Base-by-base conservation (phyloP, 2,888 invertebrate genomes). In the Hemithea aestivaria region DNA sequence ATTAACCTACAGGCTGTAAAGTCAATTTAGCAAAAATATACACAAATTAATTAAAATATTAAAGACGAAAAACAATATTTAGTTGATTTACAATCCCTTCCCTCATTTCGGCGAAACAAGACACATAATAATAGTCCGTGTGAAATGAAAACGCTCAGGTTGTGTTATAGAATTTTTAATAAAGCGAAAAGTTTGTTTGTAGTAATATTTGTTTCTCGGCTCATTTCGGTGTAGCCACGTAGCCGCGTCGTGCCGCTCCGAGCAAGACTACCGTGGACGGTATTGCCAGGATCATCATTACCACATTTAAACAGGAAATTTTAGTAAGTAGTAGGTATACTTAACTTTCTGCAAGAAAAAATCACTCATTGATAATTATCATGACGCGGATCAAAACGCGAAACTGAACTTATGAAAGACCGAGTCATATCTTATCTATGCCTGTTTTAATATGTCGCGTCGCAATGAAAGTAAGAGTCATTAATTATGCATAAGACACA, bases 141-240 rank as follows among this genome's bases (percentile, higher is more conserved):
- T 49, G 48, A 45, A 43, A 50, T 48, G 41, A 48, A 45, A 48
- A 45, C 47, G 42, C 37, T 40, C 40, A 45, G 45, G 39, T 47
- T 48, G 47, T 52, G 38, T 45, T 44, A 45, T 51, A 55, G 59
- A 57, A 66, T 70, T 66, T 52, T 69, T 70, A 71, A 71, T 71
- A 71, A 69, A 67, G 60, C 62, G 57, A 61, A 65, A 68, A 68
- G 62, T 70, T 69, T 70, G 68, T 71, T 66, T 66, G 68, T 63
- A 55, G 66, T 62, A 66, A 69, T 72, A 68, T 72, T 72, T 72
- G 71, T 72, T 66, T 60, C 58, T 61, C 53, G 53, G 62, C 61
- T 72, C 66, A 72, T 65, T 66, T 66, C 58, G 62, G 53, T 29
- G 61, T 52, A 28, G 26, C 44, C 51, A 58, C 57, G 66, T 63